These are phyloP conservation scores for Exaiptasia diaphana DNA, from an alignment of 64 coral and sea anemone genomes.

Conservation along the genomic window DNA sequence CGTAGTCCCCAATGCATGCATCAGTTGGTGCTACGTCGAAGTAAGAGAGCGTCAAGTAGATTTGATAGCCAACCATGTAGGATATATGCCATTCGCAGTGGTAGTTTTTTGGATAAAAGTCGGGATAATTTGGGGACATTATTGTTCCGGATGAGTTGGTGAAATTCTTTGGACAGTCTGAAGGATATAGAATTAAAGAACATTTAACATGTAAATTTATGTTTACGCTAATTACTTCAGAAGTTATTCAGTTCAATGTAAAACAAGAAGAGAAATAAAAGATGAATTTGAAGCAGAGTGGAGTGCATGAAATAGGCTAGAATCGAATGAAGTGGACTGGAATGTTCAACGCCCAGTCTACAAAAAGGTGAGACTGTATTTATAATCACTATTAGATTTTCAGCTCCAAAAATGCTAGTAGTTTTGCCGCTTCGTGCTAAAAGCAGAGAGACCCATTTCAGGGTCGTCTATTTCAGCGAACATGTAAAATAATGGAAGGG, in stretches of 20 bases:
- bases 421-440: too few relatives aligned
- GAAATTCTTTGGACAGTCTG: slow-evolving; percentile 58
- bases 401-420: too few relatives aligned
- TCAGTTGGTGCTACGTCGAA: slow-evolving; percentile 48
- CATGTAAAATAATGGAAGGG: too few relatives aligned
- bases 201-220: background rate
- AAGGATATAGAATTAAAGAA: background rate
- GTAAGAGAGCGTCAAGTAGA: slow-evolving; percentile 52
- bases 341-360: too few relatives aligned
- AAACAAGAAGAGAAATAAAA: background rate
- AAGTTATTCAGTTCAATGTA: background rate
- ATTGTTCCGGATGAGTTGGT: slow-evolving; percentile 22
- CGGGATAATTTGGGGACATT: slow-evolving; percentile 44
- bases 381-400: too few relatives aligned
- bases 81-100: slow-evolving; percentile 55
- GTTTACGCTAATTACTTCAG: background rate
- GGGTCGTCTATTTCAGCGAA: too few relatives aligned
- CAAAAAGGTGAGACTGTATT: too few relatives aligned
- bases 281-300: background rate
- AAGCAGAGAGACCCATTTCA: too few relatives aligned
- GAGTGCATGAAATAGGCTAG: too few relatives aligned
- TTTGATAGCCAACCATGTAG: slow-evolving; percentile 46
- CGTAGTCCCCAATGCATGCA: slow-evolving; percentile 47
- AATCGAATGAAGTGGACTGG: too few relatives aligned
- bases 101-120: slow-evolving; percentile 58